These are phyloP conservation scores for Erannis defoliaria DNA, from an alignment of 2,888 invertebrate genomes.

Conservation along the genomic window DNA sequence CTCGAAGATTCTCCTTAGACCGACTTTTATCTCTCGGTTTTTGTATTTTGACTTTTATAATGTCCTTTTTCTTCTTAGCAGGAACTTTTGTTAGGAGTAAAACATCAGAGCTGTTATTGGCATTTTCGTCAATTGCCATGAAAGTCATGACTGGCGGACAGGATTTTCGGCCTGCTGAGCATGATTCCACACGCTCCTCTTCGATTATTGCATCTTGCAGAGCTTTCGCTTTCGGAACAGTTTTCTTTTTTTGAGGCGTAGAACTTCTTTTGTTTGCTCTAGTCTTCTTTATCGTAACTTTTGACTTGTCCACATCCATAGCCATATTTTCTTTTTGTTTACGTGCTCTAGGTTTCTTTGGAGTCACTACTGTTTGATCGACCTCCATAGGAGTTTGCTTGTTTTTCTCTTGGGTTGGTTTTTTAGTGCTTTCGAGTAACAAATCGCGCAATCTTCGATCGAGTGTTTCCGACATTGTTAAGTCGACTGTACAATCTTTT, in stretches of 20 bases:
- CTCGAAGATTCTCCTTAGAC: conserved; percentile 31
- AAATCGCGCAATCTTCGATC: conserved; percentile 66
- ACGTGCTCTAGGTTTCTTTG: conserved; percentile 33
- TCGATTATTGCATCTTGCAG: conserved; percentile 61
- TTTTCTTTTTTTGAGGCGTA: conserved; percentile 64
- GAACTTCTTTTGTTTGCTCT: conserved; percentile 63
- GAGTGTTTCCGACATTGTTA: conserved; percentile 65
- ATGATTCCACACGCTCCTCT: conserved; percentile 68
- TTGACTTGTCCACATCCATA: conserved; percentile 45
- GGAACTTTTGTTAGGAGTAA: conserved; percentile 46
- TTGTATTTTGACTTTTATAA: conserved; percentile 78
- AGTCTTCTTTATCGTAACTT: conserved; percentile 35
- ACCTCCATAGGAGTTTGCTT: conserved; percentile 47
- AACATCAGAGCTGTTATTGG: conserved; percentile 43
- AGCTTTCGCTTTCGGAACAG: conserved; percentile 49
- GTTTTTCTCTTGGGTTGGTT: conserved; percentile 46
- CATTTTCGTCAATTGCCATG: conserved; percentile 42
- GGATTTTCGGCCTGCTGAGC: conserved; percentile 64
- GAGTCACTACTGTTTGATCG: conserved; percentile 39
- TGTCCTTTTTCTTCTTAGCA: conserved; percentile 66
- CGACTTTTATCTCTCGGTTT: conserved; percentile 60
- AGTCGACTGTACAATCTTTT: conserved; percentile 58
- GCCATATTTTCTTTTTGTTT: conserved; percentile 7
- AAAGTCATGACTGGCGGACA: conserved; percentile 64
- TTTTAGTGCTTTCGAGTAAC: conserved; percentile 74